Evolutionary conservation across 2,797 vertebrate species (phyloP).

Genomic region (Schizopygopsis malacanthus): DNA sequence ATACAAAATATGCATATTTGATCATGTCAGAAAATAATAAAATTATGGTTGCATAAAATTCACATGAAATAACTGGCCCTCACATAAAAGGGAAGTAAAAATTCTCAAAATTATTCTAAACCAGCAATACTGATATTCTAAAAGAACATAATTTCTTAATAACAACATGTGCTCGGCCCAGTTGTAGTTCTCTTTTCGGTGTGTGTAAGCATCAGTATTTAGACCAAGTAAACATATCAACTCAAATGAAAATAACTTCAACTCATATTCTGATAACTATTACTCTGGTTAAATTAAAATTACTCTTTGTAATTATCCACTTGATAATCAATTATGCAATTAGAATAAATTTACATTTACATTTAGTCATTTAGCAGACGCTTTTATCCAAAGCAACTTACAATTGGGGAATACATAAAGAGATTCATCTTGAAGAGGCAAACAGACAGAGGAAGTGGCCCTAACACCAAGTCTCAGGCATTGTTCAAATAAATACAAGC

Average conservation of each 20-base stretch:
- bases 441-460: too few relatives aligned
- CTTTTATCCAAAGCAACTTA: too few relatives aligned
- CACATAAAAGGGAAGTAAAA: not conserved
- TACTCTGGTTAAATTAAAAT: not conserved
- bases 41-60: not conserved
- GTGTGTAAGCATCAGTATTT: not conserved
- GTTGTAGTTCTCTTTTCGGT: not conserved
- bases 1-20: not conserved
- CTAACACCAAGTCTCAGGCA: too few relatives aligned
- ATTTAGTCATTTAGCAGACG: too few relatives aligned
- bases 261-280: not conserved
- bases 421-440: too few relatives aligned
- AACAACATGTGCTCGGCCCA: not conserved
- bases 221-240: not conserved
- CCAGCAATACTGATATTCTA: not conserved
- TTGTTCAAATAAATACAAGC: too few relatives aligned
- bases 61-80: not conserved
- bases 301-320: not conserved
- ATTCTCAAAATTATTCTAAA: not conserved
- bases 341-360: not conserved
- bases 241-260: not conserved
- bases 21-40: not conserved
- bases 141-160: not conserved
- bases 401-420: too few relatives aligned
- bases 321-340: too few relatives aligned